Conservation (phyloP, 2,888 invertebrate genomes). For the Drosophila mimica region DNA sequence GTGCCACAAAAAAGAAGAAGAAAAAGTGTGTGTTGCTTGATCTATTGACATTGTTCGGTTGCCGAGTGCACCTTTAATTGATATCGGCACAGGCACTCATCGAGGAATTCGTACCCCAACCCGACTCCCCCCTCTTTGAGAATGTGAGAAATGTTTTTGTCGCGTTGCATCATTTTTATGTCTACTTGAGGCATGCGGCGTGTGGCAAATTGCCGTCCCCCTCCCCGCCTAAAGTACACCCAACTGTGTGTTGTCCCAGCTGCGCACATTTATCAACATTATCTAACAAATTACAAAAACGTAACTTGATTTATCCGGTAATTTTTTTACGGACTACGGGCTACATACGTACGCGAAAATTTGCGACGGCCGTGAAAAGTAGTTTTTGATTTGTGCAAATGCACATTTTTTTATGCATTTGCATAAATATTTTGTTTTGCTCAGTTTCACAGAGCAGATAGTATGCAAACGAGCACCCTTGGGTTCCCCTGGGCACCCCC, state of each 20-base stretch:
- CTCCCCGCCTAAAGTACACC: constrained; percentile 50
- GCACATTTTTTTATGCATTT: constrained; percentile 33
- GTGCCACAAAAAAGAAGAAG: constrained; percentile 25
- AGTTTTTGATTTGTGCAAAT: constrained; percentile 49
- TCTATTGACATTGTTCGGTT: constrained; percentile 64
- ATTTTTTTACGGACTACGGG: constrained; percentile 65
- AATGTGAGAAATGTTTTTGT: constrained; percentile 44
- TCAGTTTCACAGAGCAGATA: not conserved
- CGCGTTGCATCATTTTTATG: constrained; percentile 51
- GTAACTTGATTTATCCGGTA: constrained; percentile 84
- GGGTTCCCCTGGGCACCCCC: not conserved
- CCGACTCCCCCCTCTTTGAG: not conserved
- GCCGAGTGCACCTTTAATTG: constrained; percentile 57
- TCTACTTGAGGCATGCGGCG: constrained; percentile 31
- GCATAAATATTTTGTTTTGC: constrained; percentile 33
- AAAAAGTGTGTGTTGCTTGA: constrained; percentile 51
- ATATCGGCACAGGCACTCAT: constrained; percentile 48
- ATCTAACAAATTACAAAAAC: constrained; percentile 82
- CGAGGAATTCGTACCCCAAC: constrained; percentile 28
- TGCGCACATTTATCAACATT: constrained; percentile 81
- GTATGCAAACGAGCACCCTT: not conserved
- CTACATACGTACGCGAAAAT: constrained; percentile 44
- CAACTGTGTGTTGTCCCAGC: constrained; percentile 60
- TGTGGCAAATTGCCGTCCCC: not conserved
- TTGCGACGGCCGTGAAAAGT: constrained; percentile 73